Base-by-base conservation (phyloP, 2,113 vertebrate species). In the Zapus hudsonius region DNA sequence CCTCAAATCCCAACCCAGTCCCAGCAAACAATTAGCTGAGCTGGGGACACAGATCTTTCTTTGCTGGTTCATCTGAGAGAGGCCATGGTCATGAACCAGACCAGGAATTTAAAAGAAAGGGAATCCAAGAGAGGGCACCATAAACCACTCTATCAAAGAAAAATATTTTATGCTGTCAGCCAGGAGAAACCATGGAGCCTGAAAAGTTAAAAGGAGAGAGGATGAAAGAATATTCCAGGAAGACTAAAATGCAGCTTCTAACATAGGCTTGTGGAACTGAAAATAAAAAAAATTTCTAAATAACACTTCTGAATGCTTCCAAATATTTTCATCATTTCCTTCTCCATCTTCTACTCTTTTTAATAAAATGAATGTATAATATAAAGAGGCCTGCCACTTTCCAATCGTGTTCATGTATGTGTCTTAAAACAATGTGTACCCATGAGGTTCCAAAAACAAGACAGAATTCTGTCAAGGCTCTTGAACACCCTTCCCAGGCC, bases 51-150 rank as follows among this genome's bases (percentile, higher is more conserved):
- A 8, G 61, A 36, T 23, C 76, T 64, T 66, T 42, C 16, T 59
- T 75, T 75, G 66, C 74, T 55, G 42, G 9, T 47, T 88, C 40
- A n/a, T 5, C 6, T 55, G 25, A 1, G 40, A 73, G 57, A 59
- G 73, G 59, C 52, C 31, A 40, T 70, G 84, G 57, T 52, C 61
- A 44, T 3, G 13, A 4, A 7, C 27, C 80, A 81, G 17, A 27
- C 44, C 20, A 55, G 72, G 64, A 84, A 80, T 75, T 79, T n/a
- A 70, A 63, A 76, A 31, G 27, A 63, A 76, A 33, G 27, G 8
- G 3, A 16, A 3, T 86, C 97, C 96, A 95, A 97, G 92, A 98
- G 98, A 97, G 96, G 96, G 97, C 91, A 96, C 93, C 81, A 52
- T 74, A 96, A 96, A 81, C 94, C 95, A 1, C 9, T 69, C 40